Percentiles rank a stretch among this genome's conserved stretches.
phyloP scores from a whole-genome alignment of 2,888 invertebrate species.

The Calliphora vomitoria region DNA sequence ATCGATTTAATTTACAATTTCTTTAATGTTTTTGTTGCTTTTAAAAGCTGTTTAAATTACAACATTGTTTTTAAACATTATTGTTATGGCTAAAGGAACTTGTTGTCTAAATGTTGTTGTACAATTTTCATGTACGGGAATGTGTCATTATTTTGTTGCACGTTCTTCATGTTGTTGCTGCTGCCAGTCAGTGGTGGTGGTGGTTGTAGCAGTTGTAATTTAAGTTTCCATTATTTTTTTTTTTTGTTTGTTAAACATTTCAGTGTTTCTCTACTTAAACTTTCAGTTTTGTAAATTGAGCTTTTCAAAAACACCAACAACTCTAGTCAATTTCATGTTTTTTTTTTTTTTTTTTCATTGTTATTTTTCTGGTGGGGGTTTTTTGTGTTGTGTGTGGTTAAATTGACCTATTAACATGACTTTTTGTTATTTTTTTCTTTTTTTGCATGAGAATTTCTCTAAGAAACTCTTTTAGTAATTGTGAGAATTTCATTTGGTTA shows the following conservation, averaged over 20 bases:
- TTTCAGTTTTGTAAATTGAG: conserved; percentile 69
- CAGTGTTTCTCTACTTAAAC: conserved; percentile 52
- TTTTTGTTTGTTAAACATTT: neutral
- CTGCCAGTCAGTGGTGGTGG: conserved; percentile 20
- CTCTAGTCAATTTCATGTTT: conserved; percentile 42
- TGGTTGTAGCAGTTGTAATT: conserved; percentile 46
- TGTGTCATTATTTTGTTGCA: conserved; percentile 72
- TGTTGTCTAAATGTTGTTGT: conserved; percentile 61
- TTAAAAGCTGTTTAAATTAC: conserved; percentile 40
- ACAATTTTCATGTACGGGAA: conserved; percentile 29
- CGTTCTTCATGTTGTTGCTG: conserved; percentile 69
- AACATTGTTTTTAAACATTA: conserved; percentile 24
- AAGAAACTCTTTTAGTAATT: conserved; percentile 37
- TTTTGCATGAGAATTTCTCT: conserved; percentile 61
- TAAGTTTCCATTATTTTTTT: conserved; percentile 57
- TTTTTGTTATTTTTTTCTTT: conserved; percentile 49
- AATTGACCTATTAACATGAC: conserved; percentile 75
- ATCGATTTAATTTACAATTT: neutral
- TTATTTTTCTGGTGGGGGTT: conserved; percentile 44
- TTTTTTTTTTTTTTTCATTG: conserved; percentile 25
- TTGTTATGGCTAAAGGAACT: conserved; percentile 50
- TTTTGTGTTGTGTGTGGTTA: conserved; percentile 65
- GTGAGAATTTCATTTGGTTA: conserved; percentile 54
- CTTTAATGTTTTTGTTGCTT: too few relatives aligned
- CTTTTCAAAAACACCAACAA: conserved; percentile 24